phyloP scores from a whole-genome alignment of 2,888 invertebrate genomes.

The Celastrina argiolus region DNA sequence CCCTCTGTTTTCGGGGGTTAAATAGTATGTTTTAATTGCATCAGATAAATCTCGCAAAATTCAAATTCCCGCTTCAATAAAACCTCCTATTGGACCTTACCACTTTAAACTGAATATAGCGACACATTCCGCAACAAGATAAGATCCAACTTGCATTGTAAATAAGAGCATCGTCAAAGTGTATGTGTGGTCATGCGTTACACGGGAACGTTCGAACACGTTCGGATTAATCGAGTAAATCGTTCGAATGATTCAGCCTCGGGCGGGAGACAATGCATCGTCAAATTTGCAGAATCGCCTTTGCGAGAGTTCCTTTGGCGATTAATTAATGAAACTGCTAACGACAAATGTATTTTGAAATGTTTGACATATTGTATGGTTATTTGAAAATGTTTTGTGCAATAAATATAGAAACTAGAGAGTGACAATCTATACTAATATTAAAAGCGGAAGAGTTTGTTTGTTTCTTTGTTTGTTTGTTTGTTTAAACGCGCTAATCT shows the following conservation, averaged over 20 bases:
- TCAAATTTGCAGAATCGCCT: constrained; percentile 21
- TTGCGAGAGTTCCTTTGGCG: constrained; percentile 8
- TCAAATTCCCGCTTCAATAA: no score
- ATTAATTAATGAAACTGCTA: neutral
- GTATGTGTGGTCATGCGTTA: constrained; percentile 18
- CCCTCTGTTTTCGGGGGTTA: no score
- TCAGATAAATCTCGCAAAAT: neutral
- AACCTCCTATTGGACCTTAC: no score
- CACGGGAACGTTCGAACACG: constrained; percentile 48
- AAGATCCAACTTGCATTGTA: constrained; percentile 18
- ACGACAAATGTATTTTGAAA: neutral
- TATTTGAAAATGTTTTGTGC: no score
- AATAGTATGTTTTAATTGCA: no score
- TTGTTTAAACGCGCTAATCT: no score
- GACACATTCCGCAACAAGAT: neutral
- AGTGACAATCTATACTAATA: no score
- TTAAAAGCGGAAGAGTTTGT: no score
- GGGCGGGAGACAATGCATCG: constrained; percentile 27
- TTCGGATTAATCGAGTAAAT: constrained; percentile 56
- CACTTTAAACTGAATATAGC: neutral
- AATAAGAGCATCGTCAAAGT: constrained; percentile 17
- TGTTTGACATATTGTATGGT: no score
- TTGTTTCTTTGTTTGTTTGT: no score
- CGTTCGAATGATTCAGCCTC: constrained; percentile 50
- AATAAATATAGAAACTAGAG: no score